These are phyloP conservation scores for Troides oblongomaculatus DNA, from an alignment of 2,888 invertebrate species.

Conservation along the genomic window DNA sequence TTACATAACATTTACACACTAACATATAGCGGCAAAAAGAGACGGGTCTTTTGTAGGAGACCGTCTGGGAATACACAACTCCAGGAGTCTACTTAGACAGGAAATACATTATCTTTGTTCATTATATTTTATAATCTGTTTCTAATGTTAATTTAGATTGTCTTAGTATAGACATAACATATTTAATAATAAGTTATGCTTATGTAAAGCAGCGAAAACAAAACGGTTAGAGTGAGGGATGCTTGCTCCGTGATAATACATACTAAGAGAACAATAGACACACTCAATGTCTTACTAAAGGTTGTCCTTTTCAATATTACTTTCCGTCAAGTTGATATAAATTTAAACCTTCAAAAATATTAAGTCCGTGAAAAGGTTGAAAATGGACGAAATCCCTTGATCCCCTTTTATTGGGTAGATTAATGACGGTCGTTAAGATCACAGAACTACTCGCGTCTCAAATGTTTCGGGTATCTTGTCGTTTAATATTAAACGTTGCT, in stretches of 20 bases:
- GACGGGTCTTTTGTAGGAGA: no score
- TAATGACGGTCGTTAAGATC: constrained; percentile 22
- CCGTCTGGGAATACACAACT: no score
- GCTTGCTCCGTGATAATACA: constrained; percentile 1
- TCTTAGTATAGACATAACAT: background rate
- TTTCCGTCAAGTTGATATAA: constrained; percentile 5
- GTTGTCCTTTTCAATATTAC: constrained; percentile 14
- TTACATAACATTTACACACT: no score
- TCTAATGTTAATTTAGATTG: no score
- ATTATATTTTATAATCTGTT: no score
- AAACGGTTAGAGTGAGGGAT: background rate
- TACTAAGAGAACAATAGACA: constrained; percentile 3
- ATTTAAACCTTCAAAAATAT: constrained; percentile 6
- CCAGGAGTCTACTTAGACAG: no score
- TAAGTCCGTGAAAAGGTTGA: constrained; percentile 6
- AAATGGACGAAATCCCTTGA: constrained; percentile 17
- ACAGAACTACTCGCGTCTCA: constrained; percentile 18
- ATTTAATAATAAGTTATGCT: background rate
- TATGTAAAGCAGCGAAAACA: background rate
- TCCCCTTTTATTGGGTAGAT: constrained; percentile 23
- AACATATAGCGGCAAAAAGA: no score
- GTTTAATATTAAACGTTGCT: constrained; percentile 2
- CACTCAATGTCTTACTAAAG: constrained; percentile 1
- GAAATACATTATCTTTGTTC: no score
- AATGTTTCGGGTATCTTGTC: constrained; percentile 2